A percentile compares a stretch with the other conserved stretches of the same genome.
These are phyloP conservation scores for Pangasius larnaudii DNA, from an alignment of 2,797 vertebrate genomes.

Conservation along the genomic window DNA sequence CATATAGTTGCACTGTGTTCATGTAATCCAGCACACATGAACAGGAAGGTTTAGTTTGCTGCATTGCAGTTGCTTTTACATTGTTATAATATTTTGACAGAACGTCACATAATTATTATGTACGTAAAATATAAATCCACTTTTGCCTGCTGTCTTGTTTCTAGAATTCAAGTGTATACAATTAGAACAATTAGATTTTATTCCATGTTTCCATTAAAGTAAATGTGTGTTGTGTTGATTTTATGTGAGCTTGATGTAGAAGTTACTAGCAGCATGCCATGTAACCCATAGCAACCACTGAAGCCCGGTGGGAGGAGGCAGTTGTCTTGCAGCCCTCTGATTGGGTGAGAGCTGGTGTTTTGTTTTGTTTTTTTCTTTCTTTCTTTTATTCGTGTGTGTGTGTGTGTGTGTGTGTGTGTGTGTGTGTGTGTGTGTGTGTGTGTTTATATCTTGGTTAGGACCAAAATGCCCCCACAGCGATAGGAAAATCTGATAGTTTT, in stretches of 20 bases:
- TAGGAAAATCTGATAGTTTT: neutral
- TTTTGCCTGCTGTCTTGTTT: neutral
- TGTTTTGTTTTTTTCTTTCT: neutral
- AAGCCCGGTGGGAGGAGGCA: constrained; percentile 49
- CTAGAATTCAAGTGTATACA: neutral
- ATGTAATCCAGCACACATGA: neutral
- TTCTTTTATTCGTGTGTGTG: constrained; percentile 3
- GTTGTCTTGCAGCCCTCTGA: constrained; percentile 31
- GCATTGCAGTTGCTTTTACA: neutral
- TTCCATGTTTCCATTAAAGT: neutral
- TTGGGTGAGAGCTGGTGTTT: constrained; percentile 54
- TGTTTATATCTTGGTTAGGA: neutral
- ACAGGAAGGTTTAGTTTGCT: neutral
- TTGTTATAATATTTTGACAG: neutral
- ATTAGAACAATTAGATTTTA: neutral
- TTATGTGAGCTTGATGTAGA: constrained; percentile 5
- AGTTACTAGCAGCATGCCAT: neutral
- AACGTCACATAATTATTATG: neutral
- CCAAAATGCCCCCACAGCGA: neutral
- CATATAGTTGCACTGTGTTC: neutral
- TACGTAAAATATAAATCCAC: neutral
- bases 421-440: constrained; percentile 12
- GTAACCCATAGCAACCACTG: constrained; percentile 55
- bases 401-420: constrained; percentile 20
- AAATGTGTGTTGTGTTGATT: neutral